phyloP scores from a whole-genome alignment of 2,113 vertebrate genomes.

The Gymnobelideus leadbeateri region DNA sequence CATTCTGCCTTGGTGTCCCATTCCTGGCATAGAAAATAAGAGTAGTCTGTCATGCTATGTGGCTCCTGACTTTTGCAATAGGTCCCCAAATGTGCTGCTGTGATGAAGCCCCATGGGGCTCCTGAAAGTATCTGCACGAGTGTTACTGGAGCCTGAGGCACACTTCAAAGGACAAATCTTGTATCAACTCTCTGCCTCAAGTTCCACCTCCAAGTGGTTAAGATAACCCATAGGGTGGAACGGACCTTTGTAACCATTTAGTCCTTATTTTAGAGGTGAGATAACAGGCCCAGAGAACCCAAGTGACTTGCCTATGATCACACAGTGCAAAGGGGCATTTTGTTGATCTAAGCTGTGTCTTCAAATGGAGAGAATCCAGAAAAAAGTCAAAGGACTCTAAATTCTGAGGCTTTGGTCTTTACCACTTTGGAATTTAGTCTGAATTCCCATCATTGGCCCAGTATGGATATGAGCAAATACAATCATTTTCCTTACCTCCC shows the following conservation, averaged over 20 bases:
- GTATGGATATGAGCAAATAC: not conserved
- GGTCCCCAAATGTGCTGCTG: not conserved
- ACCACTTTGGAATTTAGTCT: conserved; percentile 38
- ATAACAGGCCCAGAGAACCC: not conserved
- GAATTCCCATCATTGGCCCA: conserved; percentile 33
- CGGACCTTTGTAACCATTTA: not conserved
- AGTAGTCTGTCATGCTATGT: not conserved
- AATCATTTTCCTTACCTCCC: conserved; percentile 22
- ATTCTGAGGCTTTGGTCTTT: conserved; percentile 49
- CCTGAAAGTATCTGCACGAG: conserved; percentile 28
- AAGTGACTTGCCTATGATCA: not conserved
- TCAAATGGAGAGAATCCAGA: conserved; percentile 36
- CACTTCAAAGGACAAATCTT: conserved; percentile 30
- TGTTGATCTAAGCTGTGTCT: conserved; percentile 47
- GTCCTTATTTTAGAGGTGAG: not conserved
- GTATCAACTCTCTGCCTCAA: conserved; percentile 15
- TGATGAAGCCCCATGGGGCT: not conserved
- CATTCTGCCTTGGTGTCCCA: not conserved
- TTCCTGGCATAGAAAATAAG: conserved; percentile 33
- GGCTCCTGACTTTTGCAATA: conserved; percentile 7
- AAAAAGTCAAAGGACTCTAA: conserved; percentile 44
- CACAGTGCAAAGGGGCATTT: conserved; percentile 23
- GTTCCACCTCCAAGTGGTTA: not conserved
- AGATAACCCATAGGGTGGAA: not conserved
- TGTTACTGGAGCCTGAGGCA: not conserved